These are phyloP conservation scores for Synergus laeviventris DNA, from an alignment of 2,888 invertebrate genomes.

Conservation along the genomic window DNA sequence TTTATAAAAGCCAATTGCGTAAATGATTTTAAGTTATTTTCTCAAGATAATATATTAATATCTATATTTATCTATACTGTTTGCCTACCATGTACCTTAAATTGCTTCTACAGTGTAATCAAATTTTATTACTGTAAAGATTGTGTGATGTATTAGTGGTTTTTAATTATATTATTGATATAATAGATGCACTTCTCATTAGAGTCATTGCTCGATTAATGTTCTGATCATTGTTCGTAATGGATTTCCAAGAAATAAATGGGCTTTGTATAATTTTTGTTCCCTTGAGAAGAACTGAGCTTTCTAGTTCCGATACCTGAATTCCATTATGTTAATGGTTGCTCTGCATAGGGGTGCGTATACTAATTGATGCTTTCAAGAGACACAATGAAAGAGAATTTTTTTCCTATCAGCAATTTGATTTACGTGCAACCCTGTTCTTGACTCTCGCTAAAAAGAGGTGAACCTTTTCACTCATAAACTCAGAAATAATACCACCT, in stretches of 20 bases:
- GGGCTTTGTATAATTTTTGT: constrained; percentile 1
- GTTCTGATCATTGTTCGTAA: not conserved
- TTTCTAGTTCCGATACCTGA: not conserved
- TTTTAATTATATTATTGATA: too few relatives aligned
- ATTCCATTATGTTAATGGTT: constrained; percentile 16
- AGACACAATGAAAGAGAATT: not conserved
- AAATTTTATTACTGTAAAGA: too few relatives aligned
- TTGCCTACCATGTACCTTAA: constrained; percentile 18
- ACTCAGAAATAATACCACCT: constrained; percentile 61
- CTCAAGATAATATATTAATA: not conserved
- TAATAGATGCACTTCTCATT: not conserved
- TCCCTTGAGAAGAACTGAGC: too few relatives aligned
- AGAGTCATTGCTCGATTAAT: not conserved
- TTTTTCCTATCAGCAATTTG: constrained; percentile 30
- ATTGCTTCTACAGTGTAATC: constrained; percentile 20
- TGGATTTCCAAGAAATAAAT: not conserved
- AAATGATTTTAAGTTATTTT: not conserved
- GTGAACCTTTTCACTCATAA: constrained; percentile 35
- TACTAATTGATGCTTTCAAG: constrained; percentile 32
- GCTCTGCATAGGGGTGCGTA: constrained; percentile 14
- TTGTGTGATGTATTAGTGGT: too few relatives aligned
- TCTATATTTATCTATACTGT: constrained; percentile 18
- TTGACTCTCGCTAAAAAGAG: constrained; percentile 14
- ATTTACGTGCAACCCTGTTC: constrained; percentile 30
- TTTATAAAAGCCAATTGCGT: not conserved